A percentile compares a stretch with the other conserved stretches of the same genome.
Evolutionary conservation across 2,113 vertebrate genomes (phyloP).

Genomic region (Melanocharis versteri): DNA sequence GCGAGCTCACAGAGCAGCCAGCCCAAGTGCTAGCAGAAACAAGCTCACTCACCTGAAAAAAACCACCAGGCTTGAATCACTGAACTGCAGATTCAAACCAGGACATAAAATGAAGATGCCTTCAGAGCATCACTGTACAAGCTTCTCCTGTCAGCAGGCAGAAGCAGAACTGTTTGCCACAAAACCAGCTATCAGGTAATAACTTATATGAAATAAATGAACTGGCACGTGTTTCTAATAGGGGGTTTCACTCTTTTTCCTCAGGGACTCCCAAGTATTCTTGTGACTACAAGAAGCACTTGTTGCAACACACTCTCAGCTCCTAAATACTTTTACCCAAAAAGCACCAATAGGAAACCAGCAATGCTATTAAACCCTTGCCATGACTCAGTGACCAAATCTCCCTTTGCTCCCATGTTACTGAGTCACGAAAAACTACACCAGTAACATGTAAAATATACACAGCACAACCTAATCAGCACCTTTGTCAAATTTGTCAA

Average conservation of each 20-base stretch:
- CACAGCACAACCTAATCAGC: neutral
- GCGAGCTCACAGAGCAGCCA: neutral
- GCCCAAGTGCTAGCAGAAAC: neutral
- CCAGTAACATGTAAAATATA: neutral
- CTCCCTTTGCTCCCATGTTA: neutral
- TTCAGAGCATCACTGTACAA: neutral
- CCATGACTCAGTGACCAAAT: neutral
- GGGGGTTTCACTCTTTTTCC: neutral
- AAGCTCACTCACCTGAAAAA: neutral
- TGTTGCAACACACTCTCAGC: neutral
- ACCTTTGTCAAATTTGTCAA: neutral
- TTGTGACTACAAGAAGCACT: neutral
- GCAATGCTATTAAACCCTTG: neutral
- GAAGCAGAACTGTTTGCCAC: neutral
- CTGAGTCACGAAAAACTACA: neutral
- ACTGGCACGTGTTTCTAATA: neutral
- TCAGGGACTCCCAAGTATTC: neutral
- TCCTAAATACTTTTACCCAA: neutral
- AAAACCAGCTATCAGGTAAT: neutral
- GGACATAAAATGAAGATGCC: neutral
- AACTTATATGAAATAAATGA: neutral
- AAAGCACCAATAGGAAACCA: neutral
- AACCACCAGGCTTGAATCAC: neutral
- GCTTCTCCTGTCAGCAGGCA: neutral
- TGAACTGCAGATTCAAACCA: neutral